Evolutionary conservation across 2,888 invertebrate species (phyloP).

Genomic region (Cartodere bifasciata): DNA sequence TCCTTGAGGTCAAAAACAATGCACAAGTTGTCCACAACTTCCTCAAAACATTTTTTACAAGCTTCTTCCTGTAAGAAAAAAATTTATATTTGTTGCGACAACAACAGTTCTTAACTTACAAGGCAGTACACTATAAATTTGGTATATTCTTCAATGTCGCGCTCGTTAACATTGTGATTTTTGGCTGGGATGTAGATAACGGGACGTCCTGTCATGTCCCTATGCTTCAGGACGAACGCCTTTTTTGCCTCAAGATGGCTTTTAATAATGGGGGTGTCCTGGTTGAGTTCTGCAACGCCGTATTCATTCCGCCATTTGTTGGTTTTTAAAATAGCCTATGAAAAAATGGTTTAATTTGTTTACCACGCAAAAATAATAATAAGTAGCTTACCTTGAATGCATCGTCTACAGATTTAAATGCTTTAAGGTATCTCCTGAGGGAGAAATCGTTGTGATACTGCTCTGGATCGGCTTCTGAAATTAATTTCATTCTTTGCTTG

Average conservation of each 20-base stretch:
- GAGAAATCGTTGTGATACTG: constrained; percentile 69
- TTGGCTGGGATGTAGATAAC: constrained; percentile 68
- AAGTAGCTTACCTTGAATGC: constrained; percentile 54
- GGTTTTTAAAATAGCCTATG: constrained; percentile 61
- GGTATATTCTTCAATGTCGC: constrained; percentile 64
- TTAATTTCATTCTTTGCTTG: constrained; percentile 59
- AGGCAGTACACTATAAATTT: constrained; percentile 66
- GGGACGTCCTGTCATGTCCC: constrained; percentile 61
- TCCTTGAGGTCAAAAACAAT: constrained; percentile 66
- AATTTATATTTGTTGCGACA: constrained; percentile 1
- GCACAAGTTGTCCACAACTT: constrained; percentile 65
- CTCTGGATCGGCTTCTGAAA: constrained; percentile 56
- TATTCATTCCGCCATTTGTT: constrained; percentile 69
- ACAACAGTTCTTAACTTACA: constrained; percentile 37
- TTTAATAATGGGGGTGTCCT: constrained; percentile 41
- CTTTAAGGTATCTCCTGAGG: constrained; percentile 54
- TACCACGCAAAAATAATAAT: not conserved
- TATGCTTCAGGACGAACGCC: constrained; percentile 55
- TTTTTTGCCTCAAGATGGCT: constrained; percentile 47
- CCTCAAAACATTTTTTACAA: constrained; percentile 65
- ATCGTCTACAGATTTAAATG: constrained; percentile 59
- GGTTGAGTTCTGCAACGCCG: constrained; percentile 47
- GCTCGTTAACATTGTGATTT: constrained; percentile 57
- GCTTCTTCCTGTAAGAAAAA: constrained; percentile 51
- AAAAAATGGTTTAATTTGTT: constrained; percentile 14